Evolutionary conservation across 1,140 invertebrate genomes (phyloP), one percentile per base, ranked within the genome.

Genomic region (Drosophila pseudoananassae): DNA sequence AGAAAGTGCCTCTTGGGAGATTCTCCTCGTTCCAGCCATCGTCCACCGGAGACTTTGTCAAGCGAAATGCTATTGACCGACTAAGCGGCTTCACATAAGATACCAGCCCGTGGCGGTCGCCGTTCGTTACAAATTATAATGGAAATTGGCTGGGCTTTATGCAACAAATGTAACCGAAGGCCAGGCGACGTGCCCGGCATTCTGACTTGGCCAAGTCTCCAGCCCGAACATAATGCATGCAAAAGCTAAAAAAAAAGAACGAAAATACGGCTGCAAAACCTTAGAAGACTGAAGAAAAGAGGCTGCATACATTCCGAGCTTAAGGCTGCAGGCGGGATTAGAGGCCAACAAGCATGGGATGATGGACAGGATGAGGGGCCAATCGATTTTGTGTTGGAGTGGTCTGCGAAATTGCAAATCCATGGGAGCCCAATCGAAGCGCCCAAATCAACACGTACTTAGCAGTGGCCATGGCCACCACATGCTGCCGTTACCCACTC

Each of bases 141-240:
- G 78, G 55, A 81, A 80, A 85, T 89, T 83, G 83, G 71, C 76
- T 61, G 71, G 71, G 82, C 63, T 78, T 88, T 88, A 82, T 87
- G 83, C 82, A 87, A 83, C 81, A 78, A 87, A 83, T 88, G 83
- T 78, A 88, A 87, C 74, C 82, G 69, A 78, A 76, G 82, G 82
- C 82, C 71, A 72, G 52, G 38, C 58, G 52, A 87, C 81, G 81
- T 85, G 81, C 78, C 46, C 66, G 49, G 81, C 73, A 84, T 84
- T 80, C 72, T 51, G 82, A 75, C 58, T 58, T 38, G 36, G 54
- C 38, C 57, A 23, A 53, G 70, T 36, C 61, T 63, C 40, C 64
- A 45, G 52, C 56, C 54, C 74, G 54, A 61, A 49, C 25, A 73
- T 77, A 88, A 87, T 87, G 78, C 65, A 88, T 88, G 78, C 83